A percentile compares a stretch with the other conserved stretches of the same genome.
These are phyloP conservation scores for Poecilia wingei DNA, from an alignment of 2,797 vertebrate species.

Conservation along the genomic window DNA sequence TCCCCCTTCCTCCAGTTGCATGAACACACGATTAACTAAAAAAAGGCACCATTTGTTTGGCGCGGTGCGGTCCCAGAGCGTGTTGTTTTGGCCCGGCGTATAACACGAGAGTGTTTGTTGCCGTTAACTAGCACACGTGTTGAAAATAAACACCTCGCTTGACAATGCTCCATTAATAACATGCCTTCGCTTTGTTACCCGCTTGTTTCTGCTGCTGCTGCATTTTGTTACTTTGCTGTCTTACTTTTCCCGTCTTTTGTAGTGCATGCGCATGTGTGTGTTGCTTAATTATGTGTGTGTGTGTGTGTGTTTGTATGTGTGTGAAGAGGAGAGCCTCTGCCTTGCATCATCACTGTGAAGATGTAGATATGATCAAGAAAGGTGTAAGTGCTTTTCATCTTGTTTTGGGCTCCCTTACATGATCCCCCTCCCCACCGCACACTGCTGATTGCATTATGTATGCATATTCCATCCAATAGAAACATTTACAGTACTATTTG, in stretches of 20 bases:
- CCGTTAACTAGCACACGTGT: slow-evolving; percentile 81
- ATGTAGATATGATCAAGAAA: slow-evolving; percentile 30
- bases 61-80: slow-evolving; percentile 65
- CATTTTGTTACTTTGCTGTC: slow-evolving; percentile 71
- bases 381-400: neutral
- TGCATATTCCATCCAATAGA: neutral
- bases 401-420: neutral
- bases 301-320: slow-evolving; percentile 21
- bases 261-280: slow-evolving; percentile 11
- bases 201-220: slow-evolving; percentile 79
- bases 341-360: slow-evolving; percentile 18
- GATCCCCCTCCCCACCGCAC: neutral
- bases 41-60: slow-evolving; percentile 72
- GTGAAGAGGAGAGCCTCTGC: slow-evolving; percentile 23
- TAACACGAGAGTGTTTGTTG: slow-evolving; percentile 76
- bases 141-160: slow-evolving; percentile 78
- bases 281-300: slow-evolving; percentile 7
- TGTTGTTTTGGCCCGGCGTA: slow-evolving; percentile 66
- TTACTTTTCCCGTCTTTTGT: slow-evolving; percentile 63
- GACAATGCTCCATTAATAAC: slow-evolving; percentile 78
- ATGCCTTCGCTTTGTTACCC: slow-evolving; percentile 63
- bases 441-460: neutral
- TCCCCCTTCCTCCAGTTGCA: slow-evolving; percentile 39
- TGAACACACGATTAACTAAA: slow-evolving; percentile 75
- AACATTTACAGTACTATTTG: neutral